These are phyloP conservation scores for Psettodes erumei DNA, from an alignment of 2,113 vertebrate species.

Conservation along the genomic window DNA sequence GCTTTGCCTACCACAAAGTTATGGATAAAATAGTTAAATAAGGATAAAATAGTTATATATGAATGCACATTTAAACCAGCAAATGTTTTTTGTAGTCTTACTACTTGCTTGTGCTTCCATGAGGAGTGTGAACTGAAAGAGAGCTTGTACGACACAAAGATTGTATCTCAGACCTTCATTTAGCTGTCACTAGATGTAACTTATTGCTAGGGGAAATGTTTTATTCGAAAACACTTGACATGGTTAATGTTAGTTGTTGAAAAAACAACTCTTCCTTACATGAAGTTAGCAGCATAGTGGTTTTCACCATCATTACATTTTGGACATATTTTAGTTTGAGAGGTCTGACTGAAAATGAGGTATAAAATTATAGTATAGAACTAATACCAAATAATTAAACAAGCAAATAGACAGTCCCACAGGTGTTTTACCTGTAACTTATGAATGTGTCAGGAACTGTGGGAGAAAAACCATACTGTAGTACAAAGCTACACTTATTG, in stretches of 20 bases:
- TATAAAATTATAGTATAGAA: too few species aligned
- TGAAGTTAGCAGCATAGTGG: too few species aligned
- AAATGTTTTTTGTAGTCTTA: not conserved
- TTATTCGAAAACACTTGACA: too few species aligned
- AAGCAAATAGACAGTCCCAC: not conserved
- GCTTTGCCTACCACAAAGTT: constrained; percentile 9
- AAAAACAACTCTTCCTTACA: too few species aligned
- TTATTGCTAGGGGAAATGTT: not conserved
- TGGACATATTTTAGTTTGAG: too few species aligned
- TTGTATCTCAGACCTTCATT: not conserved
- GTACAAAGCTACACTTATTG: not conserved
- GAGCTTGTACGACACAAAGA: not conserved
- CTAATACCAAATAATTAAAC: not conserved
- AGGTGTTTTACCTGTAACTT: not conserved
- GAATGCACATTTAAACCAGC: constrained; percentile 5
- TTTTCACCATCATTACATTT: too few species aligned
- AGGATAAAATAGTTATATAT: constrained; percentile 48
- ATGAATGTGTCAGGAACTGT: not conserved
- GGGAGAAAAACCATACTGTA: too few species aligned
- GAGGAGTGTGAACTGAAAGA: not conserved
- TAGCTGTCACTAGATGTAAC: not conserved
- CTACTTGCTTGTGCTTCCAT: not conserved
- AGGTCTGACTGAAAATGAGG: too few species aligned
- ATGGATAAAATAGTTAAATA: constrained; percentile 49
- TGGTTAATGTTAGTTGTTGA: too few species aligned